A percentile compares a stretch with the other conserved stretches of the same genome.
These are phyloP conservation scores for Esperia sulphurella DNA, from an alignment of 2,888 invertebrate species.

Conservation along the genomic window DNA sequence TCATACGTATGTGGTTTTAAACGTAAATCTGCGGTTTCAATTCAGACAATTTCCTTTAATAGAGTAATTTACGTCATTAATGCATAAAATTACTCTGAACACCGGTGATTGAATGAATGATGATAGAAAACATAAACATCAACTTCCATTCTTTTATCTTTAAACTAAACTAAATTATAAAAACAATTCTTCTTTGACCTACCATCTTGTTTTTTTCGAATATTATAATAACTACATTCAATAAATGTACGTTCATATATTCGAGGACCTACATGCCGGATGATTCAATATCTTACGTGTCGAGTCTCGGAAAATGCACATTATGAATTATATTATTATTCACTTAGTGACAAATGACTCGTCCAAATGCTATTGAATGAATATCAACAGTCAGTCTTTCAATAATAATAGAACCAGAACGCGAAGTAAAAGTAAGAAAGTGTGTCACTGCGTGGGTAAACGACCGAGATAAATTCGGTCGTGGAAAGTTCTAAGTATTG, in stretches of 20 bases:
- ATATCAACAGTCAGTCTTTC: background rate
- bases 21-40: background rate
- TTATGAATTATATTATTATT: slow-evolving; percentile 1
- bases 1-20: too few species aligned
- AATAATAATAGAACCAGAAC: slow-evolving; percentile 1
- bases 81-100: too few species aligned
- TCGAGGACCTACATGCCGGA: background rate
- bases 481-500: slow-evolving; percentile 5
- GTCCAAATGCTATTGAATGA: background rate
- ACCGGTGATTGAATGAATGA: too few species aligned
- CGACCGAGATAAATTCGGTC: slow-evolving; percentile 1
- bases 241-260: background rate
- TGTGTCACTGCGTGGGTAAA: slow-evolving; percentile 12
- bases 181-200: too few species aligned
- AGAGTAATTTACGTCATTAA: too few species aligned
- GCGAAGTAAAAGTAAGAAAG: slow-evolving; percentile 13
- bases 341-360: slow-evolving; percentile 4
- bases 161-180: too few species aligned
- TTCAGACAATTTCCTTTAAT: background rate
- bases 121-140: too few species aligned
- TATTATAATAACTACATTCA: too few species aligned
- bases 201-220: too few species aligned
- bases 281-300: slow-evolving; percentile 3
- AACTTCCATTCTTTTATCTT: too few species aligned
- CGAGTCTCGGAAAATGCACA: background rate